Evolutionary conservation across 2,888 invertebrate genomes (phyloP), one percentile per base, ranked within the genome.

Genomic region (Parnassius mnemosyne): DNA sequence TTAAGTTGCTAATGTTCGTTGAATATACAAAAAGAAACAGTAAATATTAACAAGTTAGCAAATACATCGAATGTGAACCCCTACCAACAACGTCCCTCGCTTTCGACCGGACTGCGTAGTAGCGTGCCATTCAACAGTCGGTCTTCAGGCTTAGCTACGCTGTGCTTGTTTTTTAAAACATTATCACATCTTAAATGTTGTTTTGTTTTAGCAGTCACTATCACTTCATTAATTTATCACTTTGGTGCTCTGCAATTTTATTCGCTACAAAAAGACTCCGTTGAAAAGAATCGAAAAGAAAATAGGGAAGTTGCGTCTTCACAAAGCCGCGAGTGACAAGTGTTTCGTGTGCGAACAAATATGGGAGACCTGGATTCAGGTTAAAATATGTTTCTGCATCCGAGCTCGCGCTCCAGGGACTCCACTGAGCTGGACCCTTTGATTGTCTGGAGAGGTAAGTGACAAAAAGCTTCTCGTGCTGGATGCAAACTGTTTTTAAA

Each of bases 321-420:
- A 53, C 5, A 49, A 49, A 62, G 52, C 61, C 61, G 20, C n/a
- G 61, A 66, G 69, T 69, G 68, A 9, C 57, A 11, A 63, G 51
- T 63, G 69, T 73, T 76, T 84, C 80, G 78, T 71, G 67, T 76
- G 80, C 78, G 76, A 72, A 69, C 68, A 82, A 89, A 83, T 81
- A 90, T 91, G 90, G 84, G 81, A 76, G 79, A 78, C 73, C 75
- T 87, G 84, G 91, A 90, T 81, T 89, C 84, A 70, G 91, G 91
- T 81, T 91, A 89, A 89, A 77, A 71, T 82, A 91, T 91, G 91
- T 91, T 91, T 80, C 79, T 91, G 72, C 89, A 90, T 72, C 87
- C 91, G 70, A 89, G 89, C 72, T 87, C 89, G 70, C 86, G 89
- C 71, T 78, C 83, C 69, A 81, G 84, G 82, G 89, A 89, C 73